Evolutionary conservation across 2,888 invertebrate species (phyloP).

Genomic region (Lithophane ornitopus): DNA sequence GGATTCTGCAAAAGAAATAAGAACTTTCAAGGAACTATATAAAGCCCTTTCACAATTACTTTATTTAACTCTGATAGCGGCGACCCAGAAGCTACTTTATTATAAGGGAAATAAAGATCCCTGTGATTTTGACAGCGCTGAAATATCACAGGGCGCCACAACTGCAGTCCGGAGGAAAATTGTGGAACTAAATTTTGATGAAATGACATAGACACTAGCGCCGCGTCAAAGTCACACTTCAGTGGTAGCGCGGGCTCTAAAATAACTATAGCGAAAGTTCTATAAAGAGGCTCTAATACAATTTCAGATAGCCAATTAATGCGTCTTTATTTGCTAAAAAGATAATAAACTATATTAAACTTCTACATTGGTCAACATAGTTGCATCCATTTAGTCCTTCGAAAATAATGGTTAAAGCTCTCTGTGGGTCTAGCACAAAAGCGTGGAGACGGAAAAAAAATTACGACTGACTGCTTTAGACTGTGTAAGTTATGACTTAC

Average conservation of each 20-base stretch:
- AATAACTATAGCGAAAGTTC: no score
- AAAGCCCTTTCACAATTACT: neutral
- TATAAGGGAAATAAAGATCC: neutral
- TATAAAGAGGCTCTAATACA: neutral
- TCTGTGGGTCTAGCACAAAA: neutral
- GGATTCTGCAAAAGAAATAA: slow-evolving; percentile 78
- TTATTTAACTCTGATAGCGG: neutral
- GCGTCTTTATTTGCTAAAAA: neutral
- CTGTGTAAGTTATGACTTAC: slow-evolving; percentile 85
- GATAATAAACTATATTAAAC: neutral
- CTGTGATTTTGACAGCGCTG: neutral
- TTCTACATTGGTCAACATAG: neutral
- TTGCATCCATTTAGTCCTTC: neutral
- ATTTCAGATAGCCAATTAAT: neutral
- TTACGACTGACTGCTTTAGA: no score
- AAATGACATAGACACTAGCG: no score
- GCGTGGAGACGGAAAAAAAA: neutral
- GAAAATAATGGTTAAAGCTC: neutral
- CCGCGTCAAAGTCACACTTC: no score
- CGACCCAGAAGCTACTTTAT: neutral
- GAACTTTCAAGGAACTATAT: neutral
- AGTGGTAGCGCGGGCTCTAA: no score
- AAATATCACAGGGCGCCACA: no score
- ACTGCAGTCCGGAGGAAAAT: no score
- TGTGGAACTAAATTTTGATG: no score